Base-by-base conservation (phyloP, 2,888 invertebrate genomes). In the Cerceris rybyensis region DNA sequence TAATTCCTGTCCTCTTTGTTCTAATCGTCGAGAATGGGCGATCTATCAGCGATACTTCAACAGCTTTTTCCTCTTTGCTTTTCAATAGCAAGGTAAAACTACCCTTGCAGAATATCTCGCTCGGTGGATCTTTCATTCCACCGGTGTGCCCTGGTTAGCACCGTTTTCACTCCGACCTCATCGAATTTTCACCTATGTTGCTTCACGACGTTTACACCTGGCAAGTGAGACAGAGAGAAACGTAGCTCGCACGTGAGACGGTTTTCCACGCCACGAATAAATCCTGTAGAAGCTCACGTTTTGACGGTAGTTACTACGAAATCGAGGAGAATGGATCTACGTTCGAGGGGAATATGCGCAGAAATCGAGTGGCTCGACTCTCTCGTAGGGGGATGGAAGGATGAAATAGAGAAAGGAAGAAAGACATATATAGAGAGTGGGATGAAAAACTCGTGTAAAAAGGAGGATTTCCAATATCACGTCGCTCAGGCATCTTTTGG, bases 361-460 rank as follows among this genome's bases (percentile, higher is more conserved):
- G 79, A 80, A 79, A 77, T 81, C 77, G 81, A 81, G 77, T 78
- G 71, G 76, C 71, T 78, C 58, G 61, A 46, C 60, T 55, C 61
- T 66, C 74, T 50, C 65, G 50, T 16, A 63, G 69, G 68, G 63
- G 65, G 73, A 28, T 28, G 28, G 28, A 28, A 28, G 28, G 28
- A 28, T 28, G 28, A 28, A 28, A 28, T 28, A 28, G 28, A 28
- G 28, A 28, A 28, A 28, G 28, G 28, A 4, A 28, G 28, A 28
- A 28, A 28, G 28, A 28, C 28, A 28, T 28, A 28, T 28, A 28
- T 28, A 28, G 4, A 28, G 28, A 28, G 28, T 28, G 28, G 28
- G 28, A 28, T 28, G 28, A 28, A 58, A 77, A 72, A 80, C 64
- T 54, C 65, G 17, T 57, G 67, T 70, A 70, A 80, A 76, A 75